These are phyloP conservation scores for Pseudobourletiella spinata DNA, from an alignment of 1,140 invertebrate species.

Conservation along the genomic window DNA sequence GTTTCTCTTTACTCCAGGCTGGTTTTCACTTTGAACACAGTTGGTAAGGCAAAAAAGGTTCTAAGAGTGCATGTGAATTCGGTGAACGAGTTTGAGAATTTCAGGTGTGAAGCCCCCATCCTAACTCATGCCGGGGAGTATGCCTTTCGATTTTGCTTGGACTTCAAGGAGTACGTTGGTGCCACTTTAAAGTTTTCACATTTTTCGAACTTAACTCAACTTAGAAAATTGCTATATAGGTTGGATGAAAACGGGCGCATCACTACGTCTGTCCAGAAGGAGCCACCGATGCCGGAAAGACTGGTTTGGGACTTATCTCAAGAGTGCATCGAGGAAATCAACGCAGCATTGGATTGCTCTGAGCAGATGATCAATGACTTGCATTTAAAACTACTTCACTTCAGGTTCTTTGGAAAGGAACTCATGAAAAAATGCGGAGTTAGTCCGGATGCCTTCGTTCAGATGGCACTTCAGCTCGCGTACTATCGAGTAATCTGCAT, in stretches of 20 bases:
- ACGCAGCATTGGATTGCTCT: neutral
- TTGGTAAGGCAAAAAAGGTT: too few species aligned
- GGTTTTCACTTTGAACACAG: conserved; percentile 52
- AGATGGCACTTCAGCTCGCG: conserved; percentile 42
- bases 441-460: conserved; percentile 44
- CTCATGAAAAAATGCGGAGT: conserved; percentile 47
- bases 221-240: neutral
- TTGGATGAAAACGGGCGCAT: conserved; percentile 6
- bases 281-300: neutral
- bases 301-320: neutral
- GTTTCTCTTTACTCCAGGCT: too few species aligned
- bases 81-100: too few species aligned
- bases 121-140: too few species aligned
- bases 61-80: too few species aligned
- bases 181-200: neutral
- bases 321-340: neutral
- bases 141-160: too few species aligned
- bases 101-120: too few species aligned
- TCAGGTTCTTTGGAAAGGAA: conserved; percentile 47
- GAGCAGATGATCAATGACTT: conserved; percentile 45
- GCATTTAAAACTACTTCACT: conserved; percentile 43
- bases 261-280: neutral
- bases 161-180: too few species aligned
- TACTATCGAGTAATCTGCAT: conserved; percentile 40
- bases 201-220: neutral